Evolutionary conservation across 1,140 invertebrate species (phyloP).

Genomic region (Drosophila sp.): DNA sequence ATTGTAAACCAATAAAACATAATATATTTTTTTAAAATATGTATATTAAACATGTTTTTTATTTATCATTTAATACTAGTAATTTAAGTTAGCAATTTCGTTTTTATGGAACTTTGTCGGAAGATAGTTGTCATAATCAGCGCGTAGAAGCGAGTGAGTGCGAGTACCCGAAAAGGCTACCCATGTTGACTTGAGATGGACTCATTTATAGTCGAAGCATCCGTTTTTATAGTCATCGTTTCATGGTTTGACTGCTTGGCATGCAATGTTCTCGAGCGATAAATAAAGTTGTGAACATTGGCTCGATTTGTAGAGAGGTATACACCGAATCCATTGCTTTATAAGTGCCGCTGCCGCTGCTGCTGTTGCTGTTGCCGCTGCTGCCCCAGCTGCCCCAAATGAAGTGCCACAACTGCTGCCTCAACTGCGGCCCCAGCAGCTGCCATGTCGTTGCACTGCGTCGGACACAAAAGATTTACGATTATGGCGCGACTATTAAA

Average conservation of each 20-base stretch:
- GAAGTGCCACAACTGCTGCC: constrained; percentile 40
- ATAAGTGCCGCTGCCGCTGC: constrained; percentile 41
- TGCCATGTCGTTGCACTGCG: constrained; percentile 79
- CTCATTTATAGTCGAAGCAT: constrained; percentile 17
- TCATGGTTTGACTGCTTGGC: constrained; percentile 11
- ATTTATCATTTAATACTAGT: no score
- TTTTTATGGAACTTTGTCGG: not conserved
- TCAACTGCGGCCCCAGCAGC: constrained; percentile 34
- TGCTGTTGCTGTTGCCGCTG: constrained; percentile 9
- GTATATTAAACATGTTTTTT: no score
- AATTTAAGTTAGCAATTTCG: no score
- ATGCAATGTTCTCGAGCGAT: constrained; percentile 65
- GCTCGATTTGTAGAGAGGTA: constrained; percentile 65
- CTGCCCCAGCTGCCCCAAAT: constrained; percentile 20
- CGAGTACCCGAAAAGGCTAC: not conserved
- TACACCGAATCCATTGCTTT: constrained; percentile 40
- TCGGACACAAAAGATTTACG: constrained; percentile 83
- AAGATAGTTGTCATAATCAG: constrained; percentile 14
- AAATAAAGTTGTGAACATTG: constrained; percentile 80
- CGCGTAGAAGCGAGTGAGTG: not conserved
- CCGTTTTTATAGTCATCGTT: constrained; percentile 25
- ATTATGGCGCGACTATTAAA: constrained; percentile 83
- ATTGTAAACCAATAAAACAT: no score
- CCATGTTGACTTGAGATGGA: constrained; percentile 12
- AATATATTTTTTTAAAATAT: no score